A percentile compares a stretch with the other conserved stretches of the same genome.
Evolutionary conservation across 2,888 invertebrate genomes (phyloP).

Genomic region (Drosophila mimica): DNA sequence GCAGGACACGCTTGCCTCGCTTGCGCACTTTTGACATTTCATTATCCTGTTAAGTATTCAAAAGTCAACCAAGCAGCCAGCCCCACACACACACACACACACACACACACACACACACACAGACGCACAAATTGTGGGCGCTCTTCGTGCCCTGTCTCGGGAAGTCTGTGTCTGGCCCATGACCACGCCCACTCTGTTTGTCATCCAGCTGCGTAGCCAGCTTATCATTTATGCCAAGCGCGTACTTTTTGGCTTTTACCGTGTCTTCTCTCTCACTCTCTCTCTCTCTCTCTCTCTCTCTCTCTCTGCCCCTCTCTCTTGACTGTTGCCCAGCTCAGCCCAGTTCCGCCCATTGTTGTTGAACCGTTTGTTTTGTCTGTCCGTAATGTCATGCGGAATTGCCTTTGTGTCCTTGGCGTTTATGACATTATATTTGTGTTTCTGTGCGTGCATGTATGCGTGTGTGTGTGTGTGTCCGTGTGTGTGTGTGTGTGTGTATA

Average conservation of each 20-base stretch:
- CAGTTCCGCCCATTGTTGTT: conserved; percentile 41
- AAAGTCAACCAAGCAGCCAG: conserved; percentile 75
- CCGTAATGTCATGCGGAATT: conserved; percentile 75
- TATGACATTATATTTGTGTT: conserved; percentile 77
- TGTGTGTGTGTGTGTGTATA: conserved; percentile 44
- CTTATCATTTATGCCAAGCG: conserved; percentile 79
- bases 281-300: neutral
- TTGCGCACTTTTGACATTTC: conserved; percentile 81
- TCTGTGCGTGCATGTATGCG: conserved; percentile 9
- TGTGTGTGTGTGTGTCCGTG: conserved; percentile 12
- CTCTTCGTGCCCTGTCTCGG: conserved; percentile 17
- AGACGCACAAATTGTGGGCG: conserved; percentile 52
- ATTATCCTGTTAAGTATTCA: conserved; percentile 83
- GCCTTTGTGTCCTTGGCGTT: conserved; percentile 77
- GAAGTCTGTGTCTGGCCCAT: conserved; percentile 49
- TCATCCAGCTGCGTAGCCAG: conserved; percentile 62
- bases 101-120: conserved; percentile 29
- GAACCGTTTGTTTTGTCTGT: conserved; percentile 74
- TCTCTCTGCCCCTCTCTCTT: neutral
- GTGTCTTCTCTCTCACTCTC: neutral
- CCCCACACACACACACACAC: conserved; percentile 46
- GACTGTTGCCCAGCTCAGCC: neutral
- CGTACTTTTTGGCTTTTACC: conserved; percentile 75
- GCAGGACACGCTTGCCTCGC: conserved; percentile 64
- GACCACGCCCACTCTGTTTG: conserved; percentile 33